phyloP scores from a whole-genome alignment of 2,888 invertebrate genomes.

The Apeira syringaria region DNA sequence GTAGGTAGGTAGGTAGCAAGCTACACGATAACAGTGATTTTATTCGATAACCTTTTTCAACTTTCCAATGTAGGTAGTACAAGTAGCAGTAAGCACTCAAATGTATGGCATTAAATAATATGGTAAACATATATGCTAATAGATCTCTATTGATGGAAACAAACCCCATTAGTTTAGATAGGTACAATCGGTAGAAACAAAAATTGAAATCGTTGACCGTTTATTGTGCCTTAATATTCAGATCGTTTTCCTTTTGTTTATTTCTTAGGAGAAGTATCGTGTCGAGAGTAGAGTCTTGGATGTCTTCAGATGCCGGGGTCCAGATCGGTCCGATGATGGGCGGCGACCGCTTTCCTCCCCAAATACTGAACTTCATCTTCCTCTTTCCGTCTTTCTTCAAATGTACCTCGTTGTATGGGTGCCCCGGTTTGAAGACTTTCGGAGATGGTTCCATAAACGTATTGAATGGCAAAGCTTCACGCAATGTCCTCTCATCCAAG shows the following conservation, averaged over 20 bases:
- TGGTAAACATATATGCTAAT: slow-evolving; percentile 10
- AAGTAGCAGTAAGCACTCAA: slow-evolving; percentile 15
- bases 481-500: slow-evolving; percentile 44
- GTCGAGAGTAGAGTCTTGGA: slow-evolving; percentile 59
- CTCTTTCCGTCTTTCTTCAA: slow-evolving; percentile 74
- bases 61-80: no score
- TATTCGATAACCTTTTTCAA: no score
- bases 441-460: slow-evolving; percentile 56
- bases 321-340: slow-evolving; percentile 78
- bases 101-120: slow-evolving; percentile 30
- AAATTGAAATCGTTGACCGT: slow-evolving; percentile 33
- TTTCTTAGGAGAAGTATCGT: slow-evolving; percentile 63
- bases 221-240: slow-evolving; percentile 40
- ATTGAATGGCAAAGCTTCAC: slow-evolving; percentile 65
- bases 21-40: no score
- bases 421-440: slow-evolving; percentile 63
- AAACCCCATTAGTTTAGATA: slow-evolving; percentile 10
- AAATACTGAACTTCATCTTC: slow-evolving; percentile 75
- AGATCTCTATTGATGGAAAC: slow-evolving; percentile 21
- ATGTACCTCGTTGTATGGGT: slow-evolving; percentile 64
- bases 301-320: slow-evolving; percentile 57
- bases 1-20: no score
- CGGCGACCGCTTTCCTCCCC: slow-evolving; percentile 75
- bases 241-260: slow-evolving; percentile 38
- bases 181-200: slow-evolving; percentile 11